A percentile compares a stretch with the other conserved stretches of the same genome.
Evolutionary conservation across 2,888 invertebrate species (phyloP).

Genomic region (Pyrocoelia pectoralis): DNA sequence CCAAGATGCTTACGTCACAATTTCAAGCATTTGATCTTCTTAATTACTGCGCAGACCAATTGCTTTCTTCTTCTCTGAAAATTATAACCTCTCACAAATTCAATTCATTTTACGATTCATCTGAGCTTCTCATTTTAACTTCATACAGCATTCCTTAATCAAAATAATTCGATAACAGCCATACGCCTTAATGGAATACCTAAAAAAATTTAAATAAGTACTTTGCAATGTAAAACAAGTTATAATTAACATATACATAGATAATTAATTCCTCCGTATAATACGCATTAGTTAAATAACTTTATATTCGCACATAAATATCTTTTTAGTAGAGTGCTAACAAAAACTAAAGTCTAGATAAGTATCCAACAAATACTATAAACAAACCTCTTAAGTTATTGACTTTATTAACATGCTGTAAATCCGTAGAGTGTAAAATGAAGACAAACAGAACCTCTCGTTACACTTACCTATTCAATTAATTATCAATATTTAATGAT

Average conservation of each 20-base stretch:
- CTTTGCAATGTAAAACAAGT: neutral
- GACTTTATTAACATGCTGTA: neutral
- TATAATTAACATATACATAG: neutral
- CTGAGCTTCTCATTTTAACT: slow-evolving; percentile 12
- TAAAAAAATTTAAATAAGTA: neutral
- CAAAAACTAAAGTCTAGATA: neutral
- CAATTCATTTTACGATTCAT: slow-evolving; percentile 32
- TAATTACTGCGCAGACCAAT: slow-evolving; percentile 50
- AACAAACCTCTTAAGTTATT: neutral
- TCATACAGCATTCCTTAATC: slow-evolving; percentile 9
- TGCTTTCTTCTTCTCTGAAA: slow-evolving; percentile 47
- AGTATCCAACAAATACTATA: neutral
- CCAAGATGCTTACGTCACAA: slow-evolving; percentile 51
- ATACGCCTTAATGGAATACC: neutral
- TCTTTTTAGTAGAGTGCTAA: neutral
- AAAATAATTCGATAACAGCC: slow-evolving; percentile 6
- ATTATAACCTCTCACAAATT: slow-evolving; percentile 40
- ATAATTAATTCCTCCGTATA: too few relatives aligned
- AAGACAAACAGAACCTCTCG: neutral
- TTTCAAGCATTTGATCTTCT: slow-evolving; percentile 48
- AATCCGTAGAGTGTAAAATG: neutral
- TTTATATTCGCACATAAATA: neutral
- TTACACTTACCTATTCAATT: too few relatives aligned
- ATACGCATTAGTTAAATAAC: too few relatives aligned
- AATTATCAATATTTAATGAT: neutral